Evolutionary conservation across 2,113 vertebrate genomes (phyloP).

Genomic region (Drymodes brunneopygia): DNA sequence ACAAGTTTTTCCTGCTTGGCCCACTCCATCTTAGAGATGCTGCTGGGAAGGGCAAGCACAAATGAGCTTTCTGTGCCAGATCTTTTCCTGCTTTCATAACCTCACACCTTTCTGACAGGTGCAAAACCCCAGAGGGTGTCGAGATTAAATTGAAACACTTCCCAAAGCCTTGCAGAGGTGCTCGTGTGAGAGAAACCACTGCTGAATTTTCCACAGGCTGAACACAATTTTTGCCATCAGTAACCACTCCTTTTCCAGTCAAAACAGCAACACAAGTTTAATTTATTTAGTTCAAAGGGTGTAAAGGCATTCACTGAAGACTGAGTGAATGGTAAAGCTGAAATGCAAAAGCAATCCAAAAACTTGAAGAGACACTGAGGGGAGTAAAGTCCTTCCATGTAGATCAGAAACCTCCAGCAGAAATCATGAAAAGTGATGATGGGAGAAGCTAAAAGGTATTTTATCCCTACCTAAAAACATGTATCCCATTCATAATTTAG

Average conservation of each 20-base stretch:
- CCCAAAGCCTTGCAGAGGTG: conserved; percentile 13
- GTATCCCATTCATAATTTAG: neutral
- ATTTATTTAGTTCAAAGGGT: neutral
- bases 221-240: neutral
- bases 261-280: neutral
- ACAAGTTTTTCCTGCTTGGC: neutral
- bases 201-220: neutral
- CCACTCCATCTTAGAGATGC: neutral
- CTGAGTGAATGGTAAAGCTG: neutral
- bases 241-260: neutral
- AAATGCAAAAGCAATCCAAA: neutral
- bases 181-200: neutral
- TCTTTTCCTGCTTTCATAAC: conserved; percentile 45
- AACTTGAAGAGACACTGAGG: neutral
- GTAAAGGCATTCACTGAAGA: neutral
- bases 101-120: conserved; percentile 23
- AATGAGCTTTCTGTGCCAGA: neutral
- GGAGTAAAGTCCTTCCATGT: neutral
- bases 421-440: neutral
- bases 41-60: neutral
- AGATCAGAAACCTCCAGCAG: neutral
- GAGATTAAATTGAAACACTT: conserved; percentile 36
- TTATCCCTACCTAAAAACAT: neutral
- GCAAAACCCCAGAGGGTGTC: conserved; percentile 13
- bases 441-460: neutral